Evolutionary conservation across 2,888 invertebrate genomes (phyloP), one percentile per base, ranked within the genome.

Genomic region (Drosophila meridiana): DNA sequence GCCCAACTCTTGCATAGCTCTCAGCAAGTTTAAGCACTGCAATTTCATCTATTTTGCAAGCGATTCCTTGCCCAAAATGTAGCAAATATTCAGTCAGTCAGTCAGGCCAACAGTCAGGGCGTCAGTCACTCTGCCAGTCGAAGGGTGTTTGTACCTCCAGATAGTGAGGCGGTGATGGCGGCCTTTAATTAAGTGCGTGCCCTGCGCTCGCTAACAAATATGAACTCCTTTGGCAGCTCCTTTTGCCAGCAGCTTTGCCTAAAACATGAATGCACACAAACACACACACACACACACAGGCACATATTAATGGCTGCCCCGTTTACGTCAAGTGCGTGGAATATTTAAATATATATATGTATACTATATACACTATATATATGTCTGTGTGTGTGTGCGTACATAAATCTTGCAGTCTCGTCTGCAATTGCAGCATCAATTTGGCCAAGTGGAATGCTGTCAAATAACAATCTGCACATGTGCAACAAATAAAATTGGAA

Each of bases 161-260:
- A n/a, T 57, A 55, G 57, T 55, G 57, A 36, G 40, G 47, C 68
- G 62, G 67, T 53, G 62, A 64, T 53, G 70, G 70, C 55, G 57
- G 57, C 69, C 80, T 78, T 86, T 83, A 83, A 88, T 83, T 83
- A 88, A 88, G 87, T 83, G 87, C 89, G 76, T 78, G 78, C 80
- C 88, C 88, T 62, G 55, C 47, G 57, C 38, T 47, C 11, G 52
- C 60, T 64, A 52, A 64, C 72, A 64, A 70, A 76, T 79, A 70
- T 87, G 63, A 77, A 69, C 77, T 80, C 69, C 86, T 79, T 65
- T 70, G 68, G 64, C 65, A 38, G 65, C 60, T 55, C 36, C 62
- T 42, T 66, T 50, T 56, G 43, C 43, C 43, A 28, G 28, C 47
- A 13, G 50, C 56, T 45, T 55, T 61, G 73, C 61, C 53, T 32